Evolutionary conservation across 2,797 vertebrate genomes (phyloP).

Genomic region (Emys orbicularis): DNA sequence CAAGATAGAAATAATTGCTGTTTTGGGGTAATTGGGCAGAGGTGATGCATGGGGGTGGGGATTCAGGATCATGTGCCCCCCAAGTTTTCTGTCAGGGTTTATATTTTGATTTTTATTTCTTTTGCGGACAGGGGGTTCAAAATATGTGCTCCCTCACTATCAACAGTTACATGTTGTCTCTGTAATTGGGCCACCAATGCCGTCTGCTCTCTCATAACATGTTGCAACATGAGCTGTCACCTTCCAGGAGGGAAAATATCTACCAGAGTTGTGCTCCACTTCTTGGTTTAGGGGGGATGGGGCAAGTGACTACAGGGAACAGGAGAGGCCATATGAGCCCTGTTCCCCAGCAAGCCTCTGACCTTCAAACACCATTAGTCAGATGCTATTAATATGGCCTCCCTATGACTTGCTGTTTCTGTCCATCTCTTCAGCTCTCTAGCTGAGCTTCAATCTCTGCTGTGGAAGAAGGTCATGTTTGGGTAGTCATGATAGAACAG

Average conservation of each 20-base stretch:
- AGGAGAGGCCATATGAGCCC: neutral
- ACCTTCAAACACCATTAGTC: neutral
- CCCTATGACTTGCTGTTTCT: neutral
- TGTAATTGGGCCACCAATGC: neutral
- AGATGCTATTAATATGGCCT: neutral
- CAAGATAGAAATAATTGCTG: neutral
- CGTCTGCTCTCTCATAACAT: neutral
- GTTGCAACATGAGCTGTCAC: neutral
- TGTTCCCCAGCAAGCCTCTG: neutral
- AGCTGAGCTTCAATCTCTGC: neutral
- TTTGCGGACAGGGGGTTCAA: neutral
- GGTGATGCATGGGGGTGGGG: neutral
- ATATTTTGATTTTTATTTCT: neutral
- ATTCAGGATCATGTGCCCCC: neutral
- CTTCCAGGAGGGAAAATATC: neutral
- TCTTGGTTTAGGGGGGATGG: neutral
- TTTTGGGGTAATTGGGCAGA: neutral
- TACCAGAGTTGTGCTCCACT: neutral
- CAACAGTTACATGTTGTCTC: neutral
- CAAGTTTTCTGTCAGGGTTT: neutral
- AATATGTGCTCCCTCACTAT: neutral
- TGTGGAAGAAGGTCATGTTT: accelerated
- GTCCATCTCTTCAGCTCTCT: neutral
- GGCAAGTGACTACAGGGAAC: neutral
- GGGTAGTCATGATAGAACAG: neutral